phyloP scores from a whole-genome alignment of 2,888 invertebrate species.

The Leptinotarsa rubiginosa region DNA sequence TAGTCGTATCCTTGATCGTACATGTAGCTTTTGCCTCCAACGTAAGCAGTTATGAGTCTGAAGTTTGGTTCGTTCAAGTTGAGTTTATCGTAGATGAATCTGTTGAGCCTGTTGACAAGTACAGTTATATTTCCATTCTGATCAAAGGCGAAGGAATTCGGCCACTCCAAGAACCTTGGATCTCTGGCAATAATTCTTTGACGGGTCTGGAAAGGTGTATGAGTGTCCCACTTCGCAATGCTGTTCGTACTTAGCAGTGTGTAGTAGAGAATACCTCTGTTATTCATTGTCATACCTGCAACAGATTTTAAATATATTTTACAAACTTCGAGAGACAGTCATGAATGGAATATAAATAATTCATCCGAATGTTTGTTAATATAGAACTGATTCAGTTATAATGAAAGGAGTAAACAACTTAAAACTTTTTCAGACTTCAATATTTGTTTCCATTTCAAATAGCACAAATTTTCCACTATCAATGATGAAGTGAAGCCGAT shows the following conservation, averaged over 20 bases:
- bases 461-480: too few relatives aligned
- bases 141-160: constrained; percentile 78
- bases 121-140: constrained; percentile 75
- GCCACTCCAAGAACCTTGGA: constrained; percentile 78
- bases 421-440: too few relatives aligned
- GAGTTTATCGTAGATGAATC: constrained; percentile 73
- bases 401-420: too few relatives aligned
- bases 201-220: constrained; percentile 69
- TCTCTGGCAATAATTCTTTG: constrained; percentile 77
- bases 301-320: constrained; percentile 56
- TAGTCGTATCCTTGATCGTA: constrained; percentile 64
- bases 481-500: too few relatives aligned
- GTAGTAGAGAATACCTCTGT: constrained; percentile 76
- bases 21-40: constrained; percentile 75
- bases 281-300: constrained; percentile 82
- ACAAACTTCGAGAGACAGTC: too few relatives aligned
- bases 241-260: constrained; percentile 77
- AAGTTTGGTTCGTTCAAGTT: constrained; percentile 74
- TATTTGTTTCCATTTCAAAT: too few relatives aligned
- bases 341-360: too few relatives aligned
- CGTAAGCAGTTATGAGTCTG: constrained; percentile 73
- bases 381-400: too few relatives aligned
- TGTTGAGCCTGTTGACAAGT: constrained; percentile 76
- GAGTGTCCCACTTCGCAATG: constrained; percentile 78
- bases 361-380: too few relatives aligned